Evolutionary conservation across 2,797 vertebrate genomes (phyloP).

Genomic region (Siniperca undulata): DNA sequence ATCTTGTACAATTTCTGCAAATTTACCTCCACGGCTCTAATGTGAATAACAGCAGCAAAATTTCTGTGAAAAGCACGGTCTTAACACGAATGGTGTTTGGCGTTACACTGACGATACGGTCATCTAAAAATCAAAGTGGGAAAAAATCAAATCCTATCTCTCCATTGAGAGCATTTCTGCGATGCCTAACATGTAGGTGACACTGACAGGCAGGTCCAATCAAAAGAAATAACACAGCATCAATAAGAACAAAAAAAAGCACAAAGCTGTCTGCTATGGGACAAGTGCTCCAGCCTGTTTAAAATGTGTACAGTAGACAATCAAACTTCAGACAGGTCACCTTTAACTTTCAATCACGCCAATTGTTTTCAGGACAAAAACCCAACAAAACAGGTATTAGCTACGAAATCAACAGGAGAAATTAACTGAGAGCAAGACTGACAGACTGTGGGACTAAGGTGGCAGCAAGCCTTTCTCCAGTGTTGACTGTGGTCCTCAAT

Average conservation of each 20-base stretch:
- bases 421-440: background rate
- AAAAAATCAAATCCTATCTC: background rate
- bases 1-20: background rate
- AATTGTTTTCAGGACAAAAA: background rate
- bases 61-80: slow-evolving; percentile 1
- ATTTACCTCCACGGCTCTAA: background rate
- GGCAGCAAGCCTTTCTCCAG: background rate
- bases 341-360: background rate
- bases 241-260: background rate
- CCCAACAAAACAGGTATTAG: background rate
- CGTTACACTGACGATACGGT: background rate
- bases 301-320: background rate
- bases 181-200: background rate
- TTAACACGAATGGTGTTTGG: background rate
- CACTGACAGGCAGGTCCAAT: background rate
- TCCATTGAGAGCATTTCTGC: background rate
- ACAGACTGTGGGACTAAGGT: background rate
- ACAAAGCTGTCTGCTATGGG: background rate
- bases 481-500: background rate
- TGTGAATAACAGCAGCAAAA: slow-evolving; percentile 4
- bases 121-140: background rate
- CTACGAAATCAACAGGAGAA: background rate
- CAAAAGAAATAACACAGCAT: background rate
- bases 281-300: background rate
- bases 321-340: too few relatives aligned